Base-by-base conservation (phyloP, 1,140 invertebrate genomes). In the Trichonephila clavipes region DNA sequence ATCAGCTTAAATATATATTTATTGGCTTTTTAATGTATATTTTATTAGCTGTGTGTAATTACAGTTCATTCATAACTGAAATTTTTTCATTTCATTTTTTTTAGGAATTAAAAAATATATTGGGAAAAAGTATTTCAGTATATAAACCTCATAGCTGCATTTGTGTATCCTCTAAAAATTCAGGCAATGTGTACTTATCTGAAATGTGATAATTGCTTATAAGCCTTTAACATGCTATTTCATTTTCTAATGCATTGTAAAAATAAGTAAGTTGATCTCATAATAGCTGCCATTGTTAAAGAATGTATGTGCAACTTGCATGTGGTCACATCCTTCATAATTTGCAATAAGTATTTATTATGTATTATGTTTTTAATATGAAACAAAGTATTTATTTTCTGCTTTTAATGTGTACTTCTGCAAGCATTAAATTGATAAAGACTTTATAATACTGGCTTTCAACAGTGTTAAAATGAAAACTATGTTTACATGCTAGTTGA, bases 161-260 rank as follows among this genome's bases (percentile, higher is more conserved):
- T 64, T 64, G 21, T 66, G 7, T 21, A 40, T 40, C 6, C 18
- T 19, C 34, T 40, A 77, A 34, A 18, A 28, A 19, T 77, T 18
- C 16, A 40, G 72, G 72, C 72, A 34, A 51, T 51, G 7, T 77
- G 72, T 77, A 77, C 72, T 77, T 77, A 77, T 77, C 72, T 77
- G 34, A 77, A 34, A 40, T 40, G 69, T 72, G 24, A 77, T 40
- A 77, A 34, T 77, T 34, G 24, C 72, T 77, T 28, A 12, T 18
- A 77, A 40, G 28, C 72, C 28, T 69, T 69, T 24, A 69, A 19
- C 16, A 16, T 64, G 14, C 18, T 19, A 28, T 24, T 69, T 24
- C 6, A 24, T 2, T 40, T 34, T 77, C 72, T 19, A 34, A 34
- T 40, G 16, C 2, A 77, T 10, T 18, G 6, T 77, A 77, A 69